Evolutionary conservation across 2,888 invertebrate genomes (phyloP), one percentile per base, ranked within the genome.

Genomic region (Cerceris rybyensis): DNA sequence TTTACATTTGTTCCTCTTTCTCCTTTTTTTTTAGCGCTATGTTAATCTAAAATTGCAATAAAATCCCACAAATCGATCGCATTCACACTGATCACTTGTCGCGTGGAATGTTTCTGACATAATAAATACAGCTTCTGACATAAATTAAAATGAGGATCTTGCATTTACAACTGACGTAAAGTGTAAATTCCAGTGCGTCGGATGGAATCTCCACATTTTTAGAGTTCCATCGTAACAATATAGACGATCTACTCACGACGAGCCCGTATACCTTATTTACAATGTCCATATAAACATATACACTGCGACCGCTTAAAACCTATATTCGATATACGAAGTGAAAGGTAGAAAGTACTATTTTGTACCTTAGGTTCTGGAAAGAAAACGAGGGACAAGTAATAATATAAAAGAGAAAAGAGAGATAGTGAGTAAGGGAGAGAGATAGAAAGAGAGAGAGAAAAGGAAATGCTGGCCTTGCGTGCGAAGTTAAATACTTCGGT

Each of bases 251-350:
- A 80, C 84, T 86, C 87, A 80, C 77, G 81, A 83, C 80, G 88
- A 86, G 86, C 83, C 82, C 81, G 83, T 88, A 86, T 86, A 88
- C 86, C 85, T 87, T 90, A 88, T 90, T 89, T 90, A 90, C 89
- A 90, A 87, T 88, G 86, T 89, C 84, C 83, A 89, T 87, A 87
- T 89, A 89, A 89, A 86, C 87, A 88, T 86, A 89, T 85, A 88
- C 86, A 88, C 81, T 84, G 86, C 86, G 81, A 86, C 49, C 75
- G 85, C 82, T 85, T 80, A 74, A 82, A 80, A 70, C 74, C 76
- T 83, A 83, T 68, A 65, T 28, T 70, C 69, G 82, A 85, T 85
- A 84, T 86, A 82, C 79, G 79, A 84, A 83, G 79, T 80, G 69
- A 85, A 88, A 86, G 81, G 80, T 88, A 85, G 83, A 88, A 86